A percentile compares a stretch with the other conserved stretches of the same genome.
Conservation (phyloP, 2,888 invertebrate species). For the Sinopyrophorus schimmeli region DNA sequence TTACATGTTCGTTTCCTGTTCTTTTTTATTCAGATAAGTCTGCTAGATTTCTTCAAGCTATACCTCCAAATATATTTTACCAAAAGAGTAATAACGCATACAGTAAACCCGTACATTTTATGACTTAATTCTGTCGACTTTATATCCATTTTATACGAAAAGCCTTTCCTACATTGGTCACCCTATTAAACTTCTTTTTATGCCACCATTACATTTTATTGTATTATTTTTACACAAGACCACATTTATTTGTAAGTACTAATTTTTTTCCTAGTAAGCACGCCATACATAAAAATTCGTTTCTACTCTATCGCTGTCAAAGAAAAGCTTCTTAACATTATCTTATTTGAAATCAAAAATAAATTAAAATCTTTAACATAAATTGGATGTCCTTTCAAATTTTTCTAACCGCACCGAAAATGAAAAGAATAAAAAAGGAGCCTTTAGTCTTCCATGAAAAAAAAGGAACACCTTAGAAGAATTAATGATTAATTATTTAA, state of each 20-base stretch:
- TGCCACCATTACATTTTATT: slow-evolving; percentile 24
- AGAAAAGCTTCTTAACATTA: too few species aligned
- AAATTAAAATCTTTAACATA: too few species aligned
- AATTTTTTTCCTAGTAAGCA: too few species aligned
- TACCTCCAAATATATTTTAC: slow-evolving; percentile 19
- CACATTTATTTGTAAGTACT: too few species aligned
- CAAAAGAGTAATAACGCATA: slow-evolving; percentile 19
- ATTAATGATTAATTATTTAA: slow-evolving; percentile 31
- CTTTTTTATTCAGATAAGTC: too few species aligned
- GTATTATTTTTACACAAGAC: slow-evolving; percentile 19
- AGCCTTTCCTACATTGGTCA: slow-evolving; percentile 26
- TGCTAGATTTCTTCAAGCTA: slow-evolving; percentile 19
- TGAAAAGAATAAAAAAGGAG: too few species aligned
- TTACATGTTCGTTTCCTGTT: neutral
- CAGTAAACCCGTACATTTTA: slow-evolving; percentile 26
- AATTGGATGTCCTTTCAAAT: too few species aligned
- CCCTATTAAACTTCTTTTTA: slow-evolving; percentile 26
- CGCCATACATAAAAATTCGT: too few species aligned
- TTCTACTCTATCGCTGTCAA: too few species aligned
- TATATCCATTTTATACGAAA: slow-evolving; percentile 27
- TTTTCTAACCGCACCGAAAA: too few species aligned
- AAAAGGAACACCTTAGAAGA: slow-evolving; percentile 21
- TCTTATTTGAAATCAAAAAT: too few species aligned
- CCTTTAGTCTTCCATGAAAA: too few species aligned
- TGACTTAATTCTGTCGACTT: slow-evolving; percentile 26